Conservation (phyloP, 1,140 invertebrate species). For the Scaptodrosophila lebanonensis region DNA sequence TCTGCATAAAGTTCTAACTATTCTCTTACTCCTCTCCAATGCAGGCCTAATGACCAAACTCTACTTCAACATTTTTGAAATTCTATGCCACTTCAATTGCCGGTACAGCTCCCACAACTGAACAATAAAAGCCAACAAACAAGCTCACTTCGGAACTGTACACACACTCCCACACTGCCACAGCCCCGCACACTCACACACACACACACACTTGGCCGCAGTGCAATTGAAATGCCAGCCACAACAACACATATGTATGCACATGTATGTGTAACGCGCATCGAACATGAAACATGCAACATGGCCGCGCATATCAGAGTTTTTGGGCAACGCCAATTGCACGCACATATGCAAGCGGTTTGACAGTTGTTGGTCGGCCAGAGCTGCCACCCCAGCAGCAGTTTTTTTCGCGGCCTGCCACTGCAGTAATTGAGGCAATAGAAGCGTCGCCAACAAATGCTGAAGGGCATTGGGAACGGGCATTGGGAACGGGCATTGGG, state of each 20-base stretch:
- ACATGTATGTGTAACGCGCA: too few relatives aligned
- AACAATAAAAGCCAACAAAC: too few relatives aligned
- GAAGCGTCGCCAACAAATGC: conserved; percentile 12
- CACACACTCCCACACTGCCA: conserved; percentile 10
- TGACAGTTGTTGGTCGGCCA: too few relatives aligned
- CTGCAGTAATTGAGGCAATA: conserved; percentile 61
- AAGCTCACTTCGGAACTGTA: too few relatives aligned
- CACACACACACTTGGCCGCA: background rate
- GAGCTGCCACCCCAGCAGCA: conserved; percentile 23
- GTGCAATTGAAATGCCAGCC: conserved; percentile 27
- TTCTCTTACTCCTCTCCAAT: too few relatives aligned
- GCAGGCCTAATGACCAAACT: too few relatives aligned
- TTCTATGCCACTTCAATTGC: too few relatives aligned
- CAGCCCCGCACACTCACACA: conserved; percentile 1
- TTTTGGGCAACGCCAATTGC: conserved; percentile 35
- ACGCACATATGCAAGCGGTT: too few relatives aligned
- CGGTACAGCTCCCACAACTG: too few relatives aligned
- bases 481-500: conserved; percentile 31
- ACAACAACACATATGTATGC: conserved; percentile 18
- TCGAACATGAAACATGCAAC: conserved; percentile 10
- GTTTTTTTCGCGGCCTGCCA: conserved; percentile 5
- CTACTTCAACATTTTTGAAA: too few relatives aligned
- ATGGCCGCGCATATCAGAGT: conserved; percentile 19
- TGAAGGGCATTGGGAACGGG: background rate
- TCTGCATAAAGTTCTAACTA: too few relatives aligned